These are phyloP conservation scores for Phyto melanocephala DNA, from an alignment of 2,888 invertebrate species.

Conservation along the genomic window DNA sequence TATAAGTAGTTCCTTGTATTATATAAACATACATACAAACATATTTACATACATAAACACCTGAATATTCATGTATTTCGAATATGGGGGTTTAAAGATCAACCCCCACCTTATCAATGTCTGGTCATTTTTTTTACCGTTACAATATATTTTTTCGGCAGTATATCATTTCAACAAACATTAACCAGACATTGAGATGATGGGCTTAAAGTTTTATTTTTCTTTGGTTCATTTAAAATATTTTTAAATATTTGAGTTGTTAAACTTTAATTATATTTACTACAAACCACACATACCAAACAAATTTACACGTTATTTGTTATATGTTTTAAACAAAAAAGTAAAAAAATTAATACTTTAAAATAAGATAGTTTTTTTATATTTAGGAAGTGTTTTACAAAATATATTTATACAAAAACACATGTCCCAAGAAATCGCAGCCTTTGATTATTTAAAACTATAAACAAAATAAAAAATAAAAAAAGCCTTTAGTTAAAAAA, in stretches of 20 bases:
- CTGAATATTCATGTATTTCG: too few species aligned
- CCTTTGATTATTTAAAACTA: constrained; percentile 67
- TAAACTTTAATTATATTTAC: constrained; percentile 31
- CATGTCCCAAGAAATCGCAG: constrained; percentile 79
- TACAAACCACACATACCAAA: constrained; percentile 46
- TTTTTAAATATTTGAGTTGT: constrained; percentile 18
- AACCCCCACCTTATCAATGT: too few species aligned
- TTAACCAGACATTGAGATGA: too few species aligned
- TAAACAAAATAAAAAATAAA: constrained; percentile 4
- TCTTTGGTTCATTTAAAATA: background rate
- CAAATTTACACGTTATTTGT: constrained; percentile 38
- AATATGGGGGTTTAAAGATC: too few species aligned
- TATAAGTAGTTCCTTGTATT: constrained; percentile 36
- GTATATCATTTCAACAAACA: too few species aligned
- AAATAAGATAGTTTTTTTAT: constrained; percentile 4
- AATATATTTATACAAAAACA: constrained; percentile 57
- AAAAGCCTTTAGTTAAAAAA: constrained; percentile 54
- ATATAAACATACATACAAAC: background rate
- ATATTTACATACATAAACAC: background rate
- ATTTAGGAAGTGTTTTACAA: constrained; percentile 23
- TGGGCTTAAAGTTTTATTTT: too few species aligned
- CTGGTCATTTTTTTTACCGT: too few species aligned
- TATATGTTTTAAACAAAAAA: background rate
- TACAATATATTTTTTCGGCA: too few species aligned
- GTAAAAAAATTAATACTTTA: background rate